A percentile compares a stretch with the other conserved stretches of the same genome.
phyloP scores from a whole-genome alignment of 1,140 invertebrate genomes.

The Stenopsyche tienmushanensis region DNA sequence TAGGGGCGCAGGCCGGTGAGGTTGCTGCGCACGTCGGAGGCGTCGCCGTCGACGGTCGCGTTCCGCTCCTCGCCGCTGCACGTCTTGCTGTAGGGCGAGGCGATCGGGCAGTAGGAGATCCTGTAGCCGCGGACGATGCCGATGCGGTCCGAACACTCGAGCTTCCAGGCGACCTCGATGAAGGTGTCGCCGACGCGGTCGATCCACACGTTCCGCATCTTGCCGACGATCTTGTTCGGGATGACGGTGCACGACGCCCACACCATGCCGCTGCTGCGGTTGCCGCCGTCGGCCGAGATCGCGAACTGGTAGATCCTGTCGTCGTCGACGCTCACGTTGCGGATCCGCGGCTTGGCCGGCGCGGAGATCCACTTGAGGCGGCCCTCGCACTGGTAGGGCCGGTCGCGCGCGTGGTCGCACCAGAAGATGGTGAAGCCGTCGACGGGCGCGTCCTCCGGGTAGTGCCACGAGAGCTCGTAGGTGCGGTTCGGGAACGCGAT shows the following conservation, averaged over 20 bases:
- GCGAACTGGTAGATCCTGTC: slow-evolving; percentile 60
- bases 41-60: not conserved
- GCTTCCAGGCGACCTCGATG: slow-evolving; percentile 67
- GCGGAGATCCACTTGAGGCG: slow-evolving; percentile 25
- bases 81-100: slow-evolving; percentile 54
- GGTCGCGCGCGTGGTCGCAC: slow-evolving; percentile 54
- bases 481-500: slow-evolving; percentile 65
- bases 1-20: slow-evolving; percentile 68
- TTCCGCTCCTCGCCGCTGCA: slow-evolving; percentile 24
- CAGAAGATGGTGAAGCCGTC: slow-evolving; percentile 72
- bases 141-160: slow-evolving; percentile 69
- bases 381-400: slow-evolving; percentile 35
- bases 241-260: slow-evolving; percentile 76
- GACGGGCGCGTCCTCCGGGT: slow-evolving; percentile 24
- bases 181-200: slow-evolving; percentile 58
- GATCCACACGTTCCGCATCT: slow-evolving; percentile 66
- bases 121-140: slow-evolving; percentile 66
- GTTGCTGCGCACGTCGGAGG: slow-evolving; percentile 46
- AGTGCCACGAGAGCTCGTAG: slow-evolving; percentile 72
- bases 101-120: slow-evolving; percentile 68
- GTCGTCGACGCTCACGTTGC: slow-evolving; percentile 38
- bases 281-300: slow-evolving; percentile 67
- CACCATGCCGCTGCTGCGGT: slow-evolving; percentile 70
- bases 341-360: not conserved
- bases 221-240: slow-evolving; percentile 65